phyloP scores from a whole-genome alignment of 2,797 vertebrate species.

The Tinamus major region DNA sequence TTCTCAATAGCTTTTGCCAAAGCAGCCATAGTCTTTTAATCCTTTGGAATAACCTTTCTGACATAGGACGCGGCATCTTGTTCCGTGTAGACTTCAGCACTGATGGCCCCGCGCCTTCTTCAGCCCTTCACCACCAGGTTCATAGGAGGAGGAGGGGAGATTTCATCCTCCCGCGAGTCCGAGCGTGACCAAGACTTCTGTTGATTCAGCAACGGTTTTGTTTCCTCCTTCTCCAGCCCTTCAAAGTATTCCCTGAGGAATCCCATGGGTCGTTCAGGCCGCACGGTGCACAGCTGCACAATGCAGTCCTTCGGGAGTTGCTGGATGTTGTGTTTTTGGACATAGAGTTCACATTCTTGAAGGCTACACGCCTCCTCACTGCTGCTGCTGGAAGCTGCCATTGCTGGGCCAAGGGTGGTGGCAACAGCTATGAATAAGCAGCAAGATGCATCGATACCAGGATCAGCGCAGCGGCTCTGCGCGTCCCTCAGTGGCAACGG shows the following conservation, averaged over 20 bases:
- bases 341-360: slow-evolving; percentile 95
- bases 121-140: slow-evolving; percentile 97
- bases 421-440: slow-evolving; percentile 38
- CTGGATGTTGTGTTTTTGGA: slow-evolving; percentile 98
- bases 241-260: slow-evolving; percentile 98
- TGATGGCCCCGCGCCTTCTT: slow-evolving; percentile 94
- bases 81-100: slow-evolving; percentile 98
- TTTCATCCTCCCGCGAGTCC: slow-evolving; percentile 96
- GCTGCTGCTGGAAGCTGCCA: slow-evolving; percentile 91
- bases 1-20: slow-evolving; percentile 98
- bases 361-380: slow-evolving; percentile 96
- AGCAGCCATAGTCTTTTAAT: slow-evolving; percentile 99
- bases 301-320: slow-evolving; percentile 98
- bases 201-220: slow-evolving; percentile 92
- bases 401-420: slow-evolving; percentile 38
- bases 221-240: slow-evolving; percentile 96
- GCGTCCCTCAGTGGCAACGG: too few species aligned
- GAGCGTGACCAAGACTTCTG: slow-evolving; percentile 93
- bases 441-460: slow-evolving; percentile 10
- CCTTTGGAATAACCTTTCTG: slow-evolving; percentile 99
- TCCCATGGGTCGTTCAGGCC: slow-evolving; percentile 94
- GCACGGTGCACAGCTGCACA: slow-evolving; percentile 93
- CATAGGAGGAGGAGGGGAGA: slow-evolving; percentile 93
- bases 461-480: not conserved
- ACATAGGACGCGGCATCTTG: slow-evolving; percentile 97